Base-by-base conservation (phyloP, 2,888 invertebrate genomes). In the Drosophila siamana region DNA sequence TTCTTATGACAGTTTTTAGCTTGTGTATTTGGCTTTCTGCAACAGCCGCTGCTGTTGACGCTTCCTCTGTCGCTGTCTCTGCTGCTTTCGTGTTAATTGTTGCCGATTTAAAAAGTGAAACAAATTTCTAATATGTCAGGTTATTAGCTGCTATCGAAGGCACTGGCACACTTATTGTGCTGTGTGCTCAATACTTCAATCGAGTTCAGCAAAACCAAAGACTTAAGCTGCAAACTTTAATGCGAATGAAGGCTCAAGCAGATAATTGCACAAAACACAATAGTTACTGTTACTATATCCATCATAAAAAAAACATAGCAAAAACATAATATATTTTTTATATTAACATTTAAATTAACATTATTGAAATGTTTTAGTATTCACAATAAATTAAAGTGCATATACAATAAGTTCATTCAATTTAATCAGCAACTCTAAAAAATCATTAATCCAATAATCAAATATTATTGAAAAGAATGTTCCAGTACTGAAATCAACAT, bases 31-130 rank as follows among this genome's bases (percentile, higher is more conserved):
- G 54, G 50, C 44, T 46, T 50, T 64, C 50, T 69, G 59, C 60
- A 64, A 33, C 15, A 30, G 41, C 30, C 16, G 38, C 26, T 15
- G 50, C 13, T 64, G 16, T 16, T 28, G 43, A 8, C 9, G 26
- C 46, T 47, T 5, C 13, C 64, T 63, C 54, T 54, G 57, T 13
- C 7, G 15, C 28, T 47, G 9, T 30, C 75, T 13, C 54, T 52
- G 68, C 64, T 51, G 62, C 66, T 82, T 80, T 85, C 64, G 66
- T 79, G 78, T 80, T 78, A 74, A 80, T 85, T 75, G 74, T 84
- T 76, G 75, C 64, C 63, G 85, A 78, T 73, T 82, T 79, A 88
- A 83, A 83, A 86, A 83, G 88, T 88, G 86, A 83, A 88, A 83
- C 86, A 83, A 79, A 86, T 86, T 86, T 85, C 72, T 78, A 76